phyloP scores from a whole-genome alignment of 2,113 vertebrate species.

The Vulpes lagopus region DNA sequence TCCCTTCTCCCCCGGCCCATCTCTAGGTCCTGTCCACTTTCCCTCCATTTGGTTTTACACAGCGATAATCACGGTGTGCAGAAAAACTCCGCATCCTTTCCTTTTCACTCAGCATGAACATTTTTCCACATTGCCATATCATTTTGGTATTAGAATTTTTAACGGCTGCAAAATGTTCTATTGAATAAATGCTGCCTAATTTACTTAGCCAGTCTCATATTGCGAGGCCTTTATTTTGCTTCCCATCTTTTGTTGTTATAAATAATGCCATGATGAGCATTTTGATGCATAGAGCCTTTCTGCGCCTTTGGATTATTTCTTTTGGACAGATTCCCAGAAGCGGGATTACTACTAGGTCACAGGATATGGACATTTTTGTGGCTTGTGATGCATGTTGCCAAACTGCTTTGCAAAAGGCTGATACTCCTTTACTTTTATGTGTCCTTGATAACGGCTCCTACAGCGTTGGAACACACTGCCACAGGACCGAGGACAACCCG shows the following conservation, averaged over 20 bases:
- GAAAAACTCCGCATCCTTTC: too few relatives aligned
- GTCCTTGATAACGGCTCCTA: not conserved
- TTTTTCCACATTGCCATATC: not conserved
- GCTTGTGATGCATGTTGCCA: slow-evolving; percentile 40
- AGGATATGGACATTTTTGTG: slow-evolving; percentile 68
- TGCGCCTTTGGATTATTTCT: slow-evolving; percentile 50
- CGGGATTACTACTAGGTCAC: slow-evolving; percentile 63
- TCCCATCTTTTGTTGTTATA: not conserved
- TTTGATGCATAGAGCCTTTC: not conserved
- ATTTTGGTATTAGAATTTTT: not conserved
- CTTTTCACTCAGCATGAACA: not conserved
- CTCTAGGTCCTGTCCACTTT: not conserved
- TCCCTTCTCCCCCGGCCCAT: not conserved
- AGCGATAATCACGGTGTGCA: not conserved
- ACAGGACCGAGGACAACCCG: not conserved
- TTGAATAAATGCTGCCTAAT: not conserved
- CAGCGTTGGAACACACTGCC: not conserved
- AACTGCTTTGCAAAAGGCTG: slow-evolving; percentile 9
- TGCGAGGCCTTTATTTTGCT: not conserved
- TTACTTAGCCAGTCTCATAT: not conserved
- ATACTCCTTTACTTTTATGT: not conserved
- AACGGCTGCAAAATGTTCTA: not conserved
- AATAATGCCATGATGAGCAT: slow-evolving; percentile 3
- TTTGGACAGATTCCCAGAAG: slow-evolving; percentile 71
- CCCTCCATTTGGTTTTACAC: not conserved